Evolutionary conservation across 2,888 invertebrate species (phyloP).

Genomic region (Myopa testacea): DNA sequence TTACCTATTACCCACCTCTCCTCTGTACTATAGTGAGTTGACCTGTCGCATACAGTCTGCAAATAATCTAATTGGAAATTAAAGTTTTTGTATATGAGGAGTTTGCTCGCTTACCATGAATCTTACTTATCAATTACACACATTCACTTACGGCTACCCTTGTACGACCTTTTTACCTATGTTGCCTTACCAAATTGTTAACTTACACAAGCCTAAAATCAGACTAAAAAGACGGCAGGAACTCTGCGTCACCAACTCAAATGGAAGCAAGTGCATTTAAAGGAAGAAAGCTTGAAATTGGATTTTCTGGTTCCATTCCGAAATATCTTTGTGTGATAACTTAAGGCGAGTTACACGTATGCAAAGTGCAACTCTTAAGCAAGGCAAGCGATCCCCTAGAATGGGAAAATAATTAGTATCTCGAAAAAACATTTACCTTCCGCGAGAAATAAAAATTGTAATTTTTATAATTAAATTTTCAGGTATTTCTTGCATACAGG

Average conservation of each 20-base stretch:
- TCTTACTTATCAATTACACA: conserved; percentile 27
- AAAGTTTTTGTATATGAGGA: conserved; percentile 17
- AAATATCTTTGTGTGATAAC: conserved; percentile 19
- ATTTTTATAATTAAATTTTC: conserved; percentile 27
- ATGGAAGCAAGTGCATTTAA: conserved; percentile 15
- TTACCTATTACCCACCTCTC: conserved; percentile 42
- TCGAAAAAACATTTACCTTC: conserved; percentile 45
- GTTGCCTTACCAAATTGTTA: conserved; percentile 32
- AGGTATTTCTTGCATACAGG: neutral
- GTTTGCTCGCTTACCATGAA: conserved; percentile 31
- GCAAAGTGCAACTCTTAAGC: conserved; percentile 32
- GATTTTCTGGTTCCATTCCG: conserved; percentile 37
- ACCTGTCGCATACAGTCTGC: conserved; percentile 1
- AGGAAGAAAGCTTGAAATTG: conserved; percentile 33
- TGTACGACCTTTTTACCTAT: conserved; percentile 27
- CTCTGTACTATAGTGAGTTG: conserved; percentile 11
- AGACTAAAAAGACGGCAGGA: conserved; percentile 30
- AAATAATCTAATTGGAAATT: conserved; percentile 19
- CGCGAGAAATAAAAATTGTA: conserved; percentile 27
- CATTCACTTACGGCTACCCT: conserved; percentile 9
- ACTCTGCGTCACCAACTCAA: conserved; percentile 34
- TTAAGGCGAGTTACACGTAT: conserved; percentile 15
- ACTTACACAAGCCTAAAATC: conserved; percentile 30
- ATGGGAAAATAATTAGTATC: conserved; percentile 50
- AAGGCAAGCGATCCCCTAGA: conserved; percentile 50